Conservation (phyloP, 1,140 invertebrate genomes). For the Penaeus indicus region DNA sequence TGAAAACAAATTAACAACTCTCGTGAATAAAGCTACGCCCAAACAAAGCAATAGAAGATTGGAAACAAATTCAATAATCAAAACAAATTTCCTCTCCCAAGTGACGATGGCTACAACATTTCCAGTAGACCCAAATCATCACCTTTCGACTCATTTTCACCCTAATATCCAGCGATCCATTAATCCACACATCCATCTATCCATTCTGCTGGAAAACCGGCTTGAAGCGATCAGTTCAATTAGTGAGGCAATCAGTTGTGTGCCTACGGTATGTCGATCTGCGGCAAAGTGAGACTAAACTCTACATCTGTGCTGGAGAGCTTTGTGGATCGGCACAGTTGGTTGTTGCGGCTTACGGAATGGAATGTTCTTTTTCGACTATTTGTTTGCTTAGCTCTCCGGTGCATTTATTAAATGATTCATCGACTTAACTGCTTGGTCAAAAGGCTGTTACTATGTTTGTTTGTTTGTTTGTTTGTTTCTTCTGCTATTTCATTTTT, state of each 20-base stretch:
- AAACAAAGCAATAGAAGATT: constrained; percentile 32
- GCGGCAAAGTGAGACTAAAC: constrained; percentile 28
- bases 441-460: too few species aligned
- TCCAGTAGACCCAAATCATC: constrained; percentile 4
- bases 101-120: not conserved
- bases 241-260: constrained; percentile 52
- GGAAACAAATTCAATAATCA: constrained; percentile 25
- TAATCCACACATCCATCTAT: constrained; percentile 39
- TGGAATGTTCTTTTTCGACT: too few species aligned
- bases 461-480: too few species aligned
- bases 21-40: not conserved
- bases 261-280: constrained; percentile 34
- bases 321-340: constrained; percentile 7
- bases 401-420: too few species aligned
- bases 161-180: constrained; percentile 31
- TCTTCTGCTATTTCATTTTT: too few species aligned
- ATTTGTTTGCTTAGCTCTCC: too few species aligned
- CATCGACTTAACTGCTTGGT: too few species aligned
- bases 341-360: not conserved
- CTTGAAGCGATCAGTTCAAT: constrained; percentile 47
- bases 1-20: constrained; percentile 16
- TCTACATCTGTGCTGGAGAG: constrained; percentile 24
- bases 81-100: not conserved
- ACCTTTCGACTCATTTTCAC: constrained; percentile 41
- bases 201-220: constrained; percentile 38